Evolutionary conservation across 2,888 invertebrate species (phyloP).

Genomic region (Cephus nigrinus): DNA sequence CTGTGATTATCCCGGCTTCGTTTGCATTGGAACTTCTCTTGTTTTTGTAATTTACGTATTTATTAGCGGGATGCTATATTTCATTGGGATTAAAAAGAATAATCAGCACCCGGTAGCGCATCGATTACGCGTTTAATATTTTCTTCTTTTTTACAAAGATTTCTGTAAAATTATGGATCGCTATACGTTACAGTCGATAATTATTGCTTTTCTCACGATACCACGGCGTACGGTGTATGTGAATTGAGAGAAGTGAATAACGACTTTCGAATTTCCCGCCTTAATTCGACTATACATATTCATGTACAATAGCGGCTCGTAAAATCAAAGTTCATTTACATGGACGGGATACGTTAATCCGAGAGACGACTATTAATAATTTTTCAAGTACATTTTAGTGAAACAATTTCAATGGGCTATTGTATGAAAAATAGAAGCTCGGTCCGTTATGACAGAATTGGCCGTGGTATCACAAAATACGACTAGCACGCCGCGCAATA

Average conservation of each 20-base stretch:
- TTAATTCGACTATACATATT: background rate
- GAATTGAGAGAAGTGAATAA: background rate
- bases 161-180: background rate
- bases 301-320: background rate
- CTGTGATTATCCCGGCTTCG: constrained; percentile 40
- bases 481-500: background rate
- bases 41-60: constrained; percentile 19
- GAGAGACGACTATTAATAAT: background rate
- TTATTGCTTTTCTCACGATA: constrained; percentile 21
- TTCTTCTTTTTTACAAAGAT: background rate
- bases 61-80: constrained; percentile 6
- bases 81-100: constrained; percentile 1
- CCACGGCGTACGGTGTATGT: background rate
- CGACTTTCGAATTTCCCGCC: background rate
- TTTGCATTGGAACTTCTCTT: constrained; percentile 27
- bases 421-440: background rate
- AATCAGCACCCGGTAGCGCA: background rate
- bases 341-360: background rate
- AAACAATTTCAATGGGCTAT: background rate
- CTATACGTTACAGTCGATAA: constrained; percentile 13
- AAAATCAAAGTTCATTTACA: background rate
- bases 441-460: background rate
- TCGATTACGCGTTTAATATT: background rate
- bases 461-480: background rate
- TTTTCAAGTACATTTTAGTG: background rate